phyloP scores from a whole-genome alignment of 2,797 vertebrate genomes.

The Chiroxiphia lanceolata region DNA sequence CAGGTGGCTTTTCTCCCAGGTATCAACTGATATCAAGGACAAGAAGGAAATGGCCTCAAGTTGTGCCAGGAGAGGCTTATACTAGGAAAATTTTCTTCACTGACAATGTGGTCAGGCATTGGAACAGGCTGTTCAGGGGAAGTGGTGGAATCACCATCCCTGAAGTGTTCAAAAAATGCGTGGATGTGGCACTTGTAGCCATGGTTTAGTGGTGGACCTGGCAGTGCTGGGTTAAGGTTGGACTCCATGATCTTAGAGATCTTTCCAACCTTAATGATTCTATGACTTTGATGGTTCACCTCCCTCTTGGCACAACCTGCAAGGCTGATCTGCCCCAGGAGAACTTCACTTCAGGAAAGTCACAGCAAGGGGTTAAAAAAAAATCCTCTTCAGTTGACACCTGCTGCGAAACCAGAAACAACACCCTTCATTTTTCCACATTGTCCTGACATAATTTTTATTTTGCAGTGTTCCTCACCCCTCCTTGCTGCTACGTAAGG shows the following conservation, averaged over 20 bases:
- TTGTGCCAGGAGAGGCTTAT: background rate
- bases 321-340: background rate
- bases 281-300: background rate
- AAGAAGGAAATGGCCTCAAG: background rate
- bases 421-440: background rate
- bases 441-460: background rate
- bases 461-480: background rate
- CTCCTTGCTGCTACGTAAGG: rapidly evolving
- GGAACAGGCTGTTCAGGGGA: background rate
- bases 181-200: too few relatives aligned
- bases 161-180: background rate
- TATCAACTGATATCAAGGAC: background rate
- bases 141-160: background rate
- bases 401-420: background rate
- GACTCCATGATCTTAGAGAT: background rate
- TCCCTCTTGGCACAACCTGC: background rate
- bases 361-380: background rate
- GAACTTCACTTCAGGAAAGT: background rate
- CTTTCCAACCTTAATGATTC: background rate
- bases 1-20: background rate
- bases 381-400: background rate
- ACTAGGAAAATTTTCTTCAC: background rate
- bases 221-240: background rate
- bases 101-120: background rate
- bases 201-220: background rate